Evolutionary conservation across 2,888 invertebrate genomes (phyloP).

Genomic region (Griposia aprilina): DNA sequence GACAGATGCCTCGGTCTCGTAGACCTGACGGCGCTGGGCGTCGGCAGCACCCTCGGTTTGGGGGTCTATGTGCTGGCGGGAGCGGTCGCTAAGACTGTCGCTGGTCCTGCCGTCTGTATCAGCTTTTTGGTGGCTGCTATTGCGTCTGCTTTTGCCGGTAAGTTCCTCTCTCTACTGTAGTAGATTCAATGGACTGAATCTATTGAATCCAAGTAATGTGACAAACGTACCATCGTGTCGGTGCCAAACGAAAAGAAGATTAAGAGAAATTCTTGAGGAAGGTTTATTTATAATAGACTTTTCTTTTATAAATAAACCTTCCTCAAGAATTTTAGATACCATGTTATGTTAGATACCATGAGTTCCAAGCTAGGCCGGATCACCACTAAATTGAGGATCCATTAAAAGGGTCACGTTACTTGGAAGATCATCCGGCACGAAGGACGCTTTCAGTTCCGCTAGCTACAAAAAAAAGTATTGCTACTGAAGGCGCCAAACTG

Average conservation of each 20-base stretch:
- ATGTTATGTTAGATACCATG: no score
- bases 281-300: no score
- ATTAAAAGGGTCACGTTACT: background rate
- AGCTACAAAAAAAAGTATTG: background rate
- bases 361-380: no score
- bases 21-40: slow-evolving; percentile 96
- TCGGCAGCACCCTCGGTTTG: slow-evolving; percentile 97
- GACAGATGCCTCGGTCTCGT: slow-evolving; percentile 94
- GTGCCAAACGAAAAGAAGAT: background rate
- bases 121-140: slow-evolving; percentile 98
- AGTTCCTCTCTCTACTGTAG: no score
- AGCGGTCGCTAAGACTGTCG: slow-evolving; percentile 95
- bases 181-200: no score
- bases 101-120: slow-evolving; percentile 97
- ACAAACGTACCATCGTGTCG: background rate
- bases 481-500: background rate
- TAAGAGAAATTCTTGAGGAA: no score
- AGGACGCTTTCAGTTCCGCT: background rate
- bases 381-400: background rate
- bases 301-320: no score
- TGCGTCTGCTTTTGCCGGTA: slow-evolving; percentile 97
- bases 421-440: background rate
- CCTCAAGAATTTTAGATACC: no score
- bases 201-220: background rate
- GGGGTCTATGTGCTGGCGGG: slow-evolving; percentile 99